Conservation (phyloP, 2,797 vertebrate genomes). For the Argyrosomus regius region DNA sequence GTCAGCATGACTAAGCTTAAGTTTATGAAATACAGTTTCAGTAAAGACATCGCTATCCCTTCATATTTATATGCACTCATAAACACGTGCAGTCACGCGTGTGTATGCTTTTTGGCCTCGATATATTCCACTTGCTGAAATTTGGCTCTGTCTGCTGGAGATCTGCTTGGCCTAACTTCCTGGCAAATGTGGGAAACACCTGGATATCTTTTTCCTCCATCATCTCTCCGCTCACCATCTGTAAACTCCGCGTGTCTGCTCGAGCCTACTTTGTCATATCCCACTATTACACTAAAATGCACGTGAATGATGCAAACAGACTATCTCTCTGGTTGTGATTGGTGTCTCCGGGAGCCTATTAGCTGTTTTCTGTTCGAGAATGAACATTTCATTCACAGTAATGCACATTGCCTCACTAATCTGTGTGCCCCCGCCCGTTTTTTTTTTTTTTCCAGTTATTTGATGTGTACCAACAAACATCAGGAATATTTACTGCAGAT, state of each 20-base stretch:
- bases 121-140: conserved; percentile 7
- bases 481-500: conserved; percentile 47
- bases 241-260: not conserved
- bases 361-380: conserved; percentile 14
- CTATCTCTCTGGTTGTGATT: conserved; percentile 31
- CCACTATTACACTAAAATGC: not conserved
- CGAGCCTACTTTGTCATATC: not conserved
- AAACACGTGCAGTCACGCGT: not conserved
- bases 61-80: not conserved
- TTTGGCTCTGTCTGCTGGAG: not conserved
- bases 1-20: conserved; percentile 60
- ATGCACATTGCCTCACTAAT: conserved; percentile 41
- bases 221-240: conserved; percentile 7
- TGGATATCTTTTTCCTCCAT: conserved; percentile 17
- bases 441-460: conserved; percentile 4
- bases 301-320: conserved; percentile 27
- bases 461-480: conserved; percentile 49
- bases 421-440: conserved; percentile 7
- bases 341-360: conserved; percentile 18
- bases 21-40: conserved; percentile 37
- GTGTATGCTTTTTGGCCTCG: not conserved
- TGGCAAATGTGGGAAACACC: conserved; percentile 37
- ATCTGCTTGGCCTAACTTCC: not conserved
- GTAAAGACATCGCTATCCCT: not conserved
- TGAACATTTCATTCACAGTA: conserved; percentile 29